These are phyloP conservation scores for Furnarius figulus DNA, from an alignment of 2,113 vertebrate genomes.

Conservation along the genomic window DNA sequence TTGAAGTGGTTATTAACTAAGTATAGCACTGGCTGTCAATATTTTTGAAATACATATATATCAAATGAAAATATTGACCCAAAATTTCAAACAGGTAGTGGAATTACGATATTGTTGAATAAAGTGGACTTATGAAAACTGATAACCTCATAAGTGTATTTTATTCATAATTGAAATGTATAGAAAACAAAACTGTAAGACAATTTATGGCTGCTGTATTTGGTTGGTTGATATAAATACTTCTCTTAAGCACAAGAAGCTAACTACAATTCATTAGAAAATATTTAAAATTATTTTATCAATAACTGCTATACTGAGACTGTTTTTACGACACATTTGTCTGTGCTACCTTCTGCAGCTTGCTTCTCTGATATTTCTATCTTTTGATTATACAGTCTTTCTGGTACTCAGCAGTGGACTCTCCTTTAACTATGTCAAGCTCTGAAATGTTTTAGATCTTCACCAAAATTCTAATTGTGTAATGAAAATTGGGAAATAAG, in stretches of 20 bases:
- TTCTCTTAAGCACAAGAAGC: neutral
- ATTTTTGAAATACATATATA: neutral
- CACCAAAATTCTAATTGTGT: neutral
- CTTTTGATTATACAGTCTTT: neutral
- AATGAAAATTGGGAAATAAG: neutral
- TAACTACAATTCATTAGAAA: neutral
- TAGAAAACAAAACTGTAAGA: neutral
- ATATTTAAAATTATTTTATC: neutral
- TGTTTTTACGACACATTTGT: neutral
- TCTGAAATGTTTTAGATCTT: neutral
- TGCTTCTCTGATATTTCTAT: neutral
- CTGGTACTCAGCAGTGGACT: neutral
- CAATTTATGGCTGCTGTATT: neutral
- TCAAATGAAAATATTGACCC: neutral
- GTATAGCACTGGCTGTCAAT: neutral
- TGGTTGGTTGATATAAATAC: neutral
- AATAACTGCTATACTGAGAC: neutral
- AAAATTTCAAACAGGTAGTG: neutral
- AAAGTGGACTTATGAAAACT: neutral
- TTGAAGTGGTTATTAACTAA: neutral
- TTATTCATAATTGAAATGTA: neutral
- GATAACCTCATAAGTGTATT: neutral
- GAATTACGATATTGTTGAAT: neutral
- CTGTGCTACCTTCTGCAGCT: neutral
- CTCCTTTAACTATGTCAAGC: neutral